Conservation (phyloP, 2,888 invertebrate genomes). For the Drosophila melanosoma region DNA sequence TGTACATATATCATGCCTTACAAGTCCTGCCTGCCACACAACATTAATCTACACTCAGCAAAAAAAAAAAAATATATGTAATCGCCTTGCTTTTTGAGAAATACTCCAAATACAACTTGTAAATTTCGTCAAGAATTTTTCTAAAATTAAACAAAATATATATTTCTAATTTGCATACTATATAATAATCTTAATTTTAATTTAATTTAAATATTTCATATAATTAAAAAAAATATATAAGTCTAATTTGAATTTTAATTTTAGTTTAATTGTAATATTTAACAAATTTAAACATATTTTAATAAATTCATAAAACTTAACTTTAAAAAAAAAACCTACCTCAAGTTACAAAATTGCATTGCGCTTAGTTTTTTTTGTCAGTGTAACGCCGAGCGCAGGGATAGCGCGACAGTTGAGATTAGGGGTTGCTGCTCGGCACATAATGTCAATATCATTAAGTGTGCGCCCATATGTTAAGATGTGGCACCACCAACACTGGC, state of each 20-base stretch:
- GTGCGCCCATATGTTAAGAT: slow-evolving; percentile 58
- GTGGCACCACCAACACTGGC: slow-evolving; percentile 23
- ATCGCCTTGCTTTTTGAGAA: background rate
- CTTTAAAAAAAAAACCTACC: no score
- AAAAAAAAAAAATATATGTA: background rate
- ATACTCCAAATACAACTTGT: background rate
- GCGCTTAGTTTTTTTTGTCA: background rate
- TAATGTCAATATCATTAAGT: slow-evolving; percentile 80
- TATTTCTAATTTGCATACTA: no score
- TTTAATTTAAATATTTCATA: no score
- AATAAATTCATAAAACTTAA: no score
- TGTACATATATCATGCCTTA: slow-evolving; percentile 55
- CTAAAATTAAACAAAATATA: no score
- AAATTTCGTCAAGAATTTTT: no score
- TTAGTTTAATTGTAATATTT: no score
- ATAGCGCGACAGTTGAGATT: slow-evolving; percentile 16
- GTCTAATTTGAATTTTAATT: no score
- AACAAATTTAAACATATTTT: no score
- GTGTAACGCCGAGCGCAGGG: background rate
- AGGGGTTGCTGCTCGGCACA: slow-evolving; percentile 64
- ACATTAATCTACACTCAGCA: slow-evolving; percentile 46
- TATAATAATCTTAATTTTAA: no score
- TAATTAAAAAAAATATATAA: no score
- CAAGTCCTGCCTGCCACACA: slow-evolving; percentile 31
- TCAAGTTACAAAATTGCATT: background rate